Conservation (phyloP, 2,113 vertebrate species). For the Sminthopsis crassicaudata region DNA sequence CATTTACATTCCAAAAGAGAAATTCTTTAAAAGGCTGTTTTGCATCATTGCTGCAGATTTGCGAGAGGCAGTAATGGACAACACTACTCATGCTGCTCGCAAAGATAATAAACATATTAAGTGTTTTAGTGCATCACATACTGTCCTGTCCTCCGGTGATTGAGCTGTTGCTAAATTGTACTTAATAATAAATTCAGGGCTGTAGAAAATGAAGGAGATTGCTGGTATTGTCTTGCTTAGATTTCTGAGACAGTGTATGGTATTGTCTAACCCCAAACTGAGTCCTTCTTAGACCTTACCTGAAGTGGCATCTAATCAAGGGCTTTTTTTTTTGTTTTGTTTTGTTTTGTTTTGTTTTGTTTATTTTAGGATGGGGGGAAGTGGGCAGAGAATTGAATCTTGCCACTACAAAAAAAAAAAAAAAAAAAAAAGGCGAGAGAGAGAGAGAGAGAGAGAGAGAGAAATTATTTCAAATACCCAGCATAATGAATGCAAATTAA, state of each 20-base stretch:
- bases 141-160: conserved; percentile 58
- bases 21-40: conserved; percentile 77
- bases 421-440: no score
- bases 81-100: conserved; percentile 65
- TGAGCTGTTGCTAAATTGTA: conserved; percentile 78
- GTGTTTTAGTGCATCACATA: conserved; percentile 63
- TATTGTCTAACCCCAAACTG: conserved; percentile 58
- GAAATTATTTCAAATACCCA: conserved; percentile 77
- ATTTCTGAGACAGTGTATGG: conserved; percentile 50
- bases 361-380: neutral
- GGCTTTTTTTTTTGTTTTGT: no score
- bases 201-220: conserved; percentile 57
- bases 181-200: conserved; percentile 76
- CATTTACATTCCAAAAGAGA: conserved; percentile 84
- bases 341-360: no score
- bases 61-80: conserved; percentile 74
- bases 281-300: conserved; percentile 58
- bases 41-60: conserved; percentile 81
- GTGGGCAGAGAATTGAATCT: conserved; percentile 17
- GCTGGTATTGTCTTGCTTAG: conserved; percentile 64
- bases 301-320: conserved; percentile 64
- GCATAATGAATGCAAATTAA: conserved; percentile 68
- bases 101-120: conserved; percentile 70
- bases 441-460: no score
- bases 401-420: conserved; percentile 27